Evolutionary conservation across 2,113 vertebrate species (phyloP).

Genomic region (Pelvicachromis taeniatus): DNA sequence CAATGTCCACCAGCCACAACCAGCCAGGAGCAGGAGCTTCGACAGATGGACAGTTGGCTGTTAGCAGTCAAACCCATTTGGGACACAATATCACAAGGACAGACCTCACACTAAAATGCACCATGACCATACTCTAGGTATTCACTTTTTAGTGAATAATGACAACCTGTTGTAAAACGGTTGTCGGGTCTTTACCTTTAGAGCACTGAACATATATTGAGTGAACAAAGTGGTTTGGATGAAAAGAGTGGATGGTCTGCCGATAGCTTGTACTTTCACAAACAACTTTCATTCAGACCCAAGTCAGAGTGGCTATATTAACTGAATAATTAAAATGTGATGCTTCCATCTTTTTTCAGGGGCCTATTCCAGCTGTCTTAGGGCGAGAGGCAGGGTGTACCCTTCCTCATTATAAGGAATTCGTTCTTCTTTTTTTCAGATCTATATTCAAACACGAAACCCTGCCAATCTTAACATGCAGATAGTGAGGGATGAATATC

Average conservation of each 20-base stretch:
- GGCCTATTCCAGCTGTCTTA: too few species aligned
- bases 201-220: rapidly evolving
- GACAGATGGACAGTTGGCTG: background rate
- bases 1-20: rapidly evolving
- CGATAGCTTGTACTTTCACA: background rate
- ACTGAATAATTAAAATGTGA: background rate
- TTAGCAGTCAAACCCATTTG: background rate
- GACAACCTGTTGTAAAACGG: background rate
- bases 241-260: background rate
- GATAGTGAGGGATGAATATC: slow-evolving; percentile 89
- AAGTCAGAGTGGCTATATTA: background rate
- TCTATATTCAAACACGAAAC: slow-evolving; percentile 90
- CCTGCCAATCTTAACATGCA: slow-evolving; percentile 84
- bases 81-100: background rate
- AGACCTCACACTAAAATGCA: background rate
- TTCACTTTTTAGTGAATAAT: background rate
- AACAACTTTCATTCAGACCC: background rate
- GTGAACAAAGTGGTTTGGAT: background rate
- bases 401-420: background rate
- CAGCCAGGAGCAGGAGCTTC: background rate
- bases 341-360: background rate
- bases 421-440: slow-evolving; percentile 61
- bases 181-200: background rate
- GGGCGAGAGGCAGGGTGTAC: too few species aligned
- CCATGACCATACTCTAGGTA: background rate